Evolutionary conservation across 2,113 vertebrate genomes (phyloP).

Genomic region (Phasianus colchicus): DNA sequence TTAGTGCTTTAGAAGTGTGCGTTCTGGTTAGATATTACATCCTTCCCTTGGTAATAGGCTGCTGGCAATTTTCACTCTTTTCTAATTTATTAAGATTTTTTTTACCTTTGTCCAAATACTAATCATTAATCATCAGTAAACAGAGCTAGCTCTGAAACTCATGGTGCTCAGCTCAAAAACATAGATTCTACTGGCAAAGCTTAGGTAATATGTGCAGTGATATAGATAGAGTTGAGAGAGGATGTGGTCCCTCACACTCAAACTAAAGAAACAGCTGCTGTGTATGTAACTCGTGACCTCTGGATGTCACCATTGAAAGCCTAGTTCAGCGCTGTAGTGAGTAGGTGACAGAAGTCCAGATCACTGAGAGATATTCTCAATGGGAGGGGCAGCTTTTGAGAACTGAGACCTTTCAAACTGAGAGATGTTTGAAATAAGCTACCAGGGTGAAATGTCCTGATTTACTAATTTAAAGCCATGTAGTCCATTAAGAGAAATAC

Average conservation of each 20-base stretch:
- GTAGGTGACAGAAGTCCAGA: neutral
- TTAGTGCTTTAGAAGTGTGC: slow-evolving; percentile 16
- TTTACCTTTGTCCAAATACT: slow-evolving; percentile 53
- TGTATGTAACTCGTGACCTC: neutral
- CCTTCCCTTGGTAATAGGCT: slow-evolving; percentile 18
- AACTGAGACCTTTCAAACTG: neutral
- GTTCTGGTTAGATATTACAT: slow-evolving; percentile 25
- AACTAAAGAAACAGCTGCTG: neutral
- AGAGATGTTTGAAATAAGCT: neutral
- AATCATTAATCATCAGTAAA: slow-evolving; percentile 43
- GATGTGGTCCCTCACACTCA: neutral
- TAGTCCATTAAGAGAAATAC: neutral
- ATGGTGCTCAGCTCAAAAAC: neutral
- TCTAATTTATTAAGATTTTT: slow-evolving; percentile 50
- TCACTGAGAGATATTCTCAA: neutral
- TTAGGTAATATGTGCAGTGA: neutral
- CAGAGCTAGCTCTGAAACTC: slow-evolving; percentile 10
- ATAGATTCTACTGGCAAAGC: neutral
- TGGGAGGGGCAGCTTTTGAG: neutral
- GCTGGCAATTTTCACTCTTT: slow-evolving; percentile 10
- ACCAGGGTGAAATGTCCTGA: neutral
- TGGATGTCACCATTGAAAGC: neutral
- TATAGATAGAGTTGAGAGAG: neutral
- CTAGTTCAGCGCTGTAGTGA: neutral
- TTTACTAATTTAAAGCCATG: neutral